Evolutionary conservation across 2,888 invertebrate genomes (phyloP), one percentile per base, ranked within the genome.

Genomic region (Lobophora halterata): DNA sequence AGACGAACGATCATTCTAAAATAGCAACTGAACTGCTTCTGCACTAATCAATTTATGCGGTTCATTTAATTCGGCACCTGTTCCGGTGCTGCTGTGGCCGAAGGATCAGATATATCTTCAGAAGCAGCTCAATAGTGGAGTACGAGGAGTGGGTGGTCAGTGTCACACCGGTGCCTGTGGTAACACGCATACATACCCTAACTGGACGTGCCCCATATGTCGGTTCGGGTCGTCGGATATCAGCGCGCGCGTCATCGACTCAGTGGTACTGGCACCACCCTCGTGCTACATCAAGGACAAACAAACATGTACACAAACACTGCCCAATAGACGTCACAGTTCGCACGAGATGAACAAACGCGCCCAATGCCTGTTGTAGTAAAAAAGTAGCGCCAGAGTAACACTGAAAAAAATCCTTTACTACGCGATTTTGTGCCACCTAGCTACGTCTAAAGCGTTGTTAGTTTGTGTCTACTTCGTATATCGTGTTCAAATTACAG

Each of bases 161-260:
- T 67, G 65, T 45, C 35, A 46, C 44, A 45, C 74, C 65, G 66
- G 80, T 78, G 75, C 63, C 65, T 30, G 11, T 21, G 36, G 47
- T 32, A 46, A 77, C 73, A 74, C 72, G 69, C 67, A 91, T 93
- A 96, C 95, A 90, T 96, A 96, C 96, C 96, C 96, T 89, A 97
- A 92, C 89, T 96, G 96, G 87, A 96, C 95, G 88, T 95, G 95
- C 89, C 95, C 96, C 88, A 94, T 91, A 89, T 94, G 93, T 90
- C 93, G 92, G 89, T 94, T 93, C 88, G 93, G 93, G 91, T 96
- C 96, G 90, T 96, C 96, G 89, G 94, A 94, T 88, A 96, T 96
- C 90, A 96, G 93, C 89, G 96, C 95, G 87, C 96, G 93, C 88
- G 96, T 96, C 95, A 96, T 95, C 89, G 96, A 96, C 90, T 96